Base-by-base conservation (phyloP, 2,888 invertebrate species). In the Drepana falcataria region DNA sequence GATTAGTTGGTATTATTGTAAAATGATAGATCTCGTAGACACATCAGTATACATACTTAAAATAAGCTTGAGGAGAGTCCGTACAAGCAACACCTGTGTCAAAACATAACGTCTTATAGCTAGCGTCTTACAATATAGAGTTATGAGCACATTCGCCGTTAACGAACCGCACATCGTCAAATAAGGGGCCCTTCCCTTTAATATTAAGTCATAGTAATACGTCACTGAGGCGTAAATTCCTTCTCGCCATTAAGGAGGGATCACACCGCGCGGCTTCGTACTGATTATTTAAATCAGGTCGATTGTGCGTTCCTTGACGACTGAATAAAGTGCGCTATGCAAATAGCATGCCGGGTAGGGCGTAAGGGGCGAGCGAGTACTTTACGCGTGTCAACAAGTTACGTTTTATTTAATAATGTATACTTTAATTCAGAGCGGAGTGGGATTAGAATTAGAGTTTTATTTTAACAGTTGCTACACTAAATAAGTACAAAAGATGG, bases 241-340 rank as follows among this genome's bases (percentile, higher is more conserved):
- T 54, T 66, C 34, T 34, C 51, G 40, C 40, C 35, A 72, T 73
- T 71, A 68, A 66, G 66, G 59, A 61, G 60, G 59, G 64, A 64
- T 66, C 61, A 62, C 63, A 65, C 62, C 59, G 52, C 35, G 52
- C 58, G 58, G 60, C 54, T 63, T 63, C 61, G 64, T 63, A 62
- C 73, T 74, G 79, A 79, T 77, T 80, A 79, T 81, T 79, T 77
- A 79, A 80, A 81, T 80, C 71, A 69, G 64, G 67, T 67, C 71
- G 68, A 75, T 78, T 80, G 71, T 71, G 73, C 77, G 78, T 82
- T 72, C 73, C 74, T 77, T 71, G 67, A 66, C 71, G 68, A 68
- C 75, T 73, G 76, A 75, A 79, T 81, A 79, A 78, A 81, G 76
- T 74, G 75, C 69, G 71, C 75, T 75, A 76, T 80, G 81, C 73